Evolutionary conservation across 2,797 vertebrate species (phyloP).

Genomic region (Salarias fasciatus): DNA sequence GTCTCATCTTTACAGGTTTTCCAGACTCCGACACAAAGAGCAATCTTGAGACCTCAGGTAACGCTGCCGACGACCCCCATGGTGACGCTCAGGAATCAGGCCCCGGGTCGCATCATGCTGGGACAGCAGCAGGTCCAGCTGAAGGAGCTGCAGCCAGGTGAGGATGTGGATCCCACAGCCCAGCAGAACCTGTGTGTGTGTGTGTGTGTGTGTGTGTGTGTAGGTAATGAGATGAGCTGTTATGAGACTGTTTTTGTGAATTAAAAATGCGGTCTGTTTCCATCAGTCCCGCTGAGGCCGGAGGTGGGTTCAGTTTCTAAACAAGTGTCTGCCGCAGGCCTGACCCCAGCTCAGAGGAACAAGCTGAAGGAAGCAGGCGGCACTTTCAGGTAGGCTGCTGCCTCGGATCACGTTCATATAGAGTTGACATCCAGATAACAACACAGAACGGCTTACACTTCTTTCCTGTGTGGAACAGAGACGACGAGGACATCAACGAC

Average conservation of each 20-base stretch:
- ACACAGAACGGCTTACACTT: too few relatives aligned
- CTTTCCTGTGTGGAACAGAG: constrained; percentile 84
- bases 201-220: too few relatives aligned
- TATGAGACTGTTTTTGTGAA: not conserved
- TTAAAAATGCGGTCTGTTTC: constrained; percentile 8
- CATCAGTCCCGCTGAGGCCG: constrained; percentile 87
- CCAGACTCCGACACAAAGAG: constrained; percentile 87
- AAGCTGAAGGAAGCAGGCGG: constrained; percentile 93
- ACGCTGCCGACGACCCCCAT: constrained; percentile 90
- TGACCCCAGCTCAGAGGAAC: constrained; percentile 88
- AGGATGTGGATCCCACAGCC: constrained; percentile 18
- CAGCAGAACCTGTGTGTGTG: not conserved
- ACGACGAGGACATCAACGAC: constrained; percentile 98
- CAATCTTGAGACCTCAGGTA: constrained; percentile 92
- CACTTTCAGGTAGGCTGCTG: constrained; percentile 89
- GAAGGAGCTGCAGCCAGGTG: constrained; percentile 93
- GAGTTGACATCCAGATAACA: too few relatives aligned
- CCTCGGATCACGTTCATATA: too few relatives aligned
- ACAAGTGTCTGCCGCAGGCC: constrained; percentile 81
- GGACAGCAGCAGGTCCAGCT: constrained; percentile 89
- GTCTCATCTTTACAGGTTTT: constrained; percentile 81
- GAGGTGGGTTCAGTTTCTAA: constrained; percentile 85
- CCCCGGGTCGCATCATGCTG: constrained; percentile 90
- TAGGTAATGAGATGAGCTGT: not conserved
- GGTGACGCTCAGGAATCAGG: constrained; percentile 90